Percentiles rank a stretch among this genome's conserved stretches.
Conservation (phyloP, 1,140 invertebrate genomes). For the Venturia canescens region DNA sequence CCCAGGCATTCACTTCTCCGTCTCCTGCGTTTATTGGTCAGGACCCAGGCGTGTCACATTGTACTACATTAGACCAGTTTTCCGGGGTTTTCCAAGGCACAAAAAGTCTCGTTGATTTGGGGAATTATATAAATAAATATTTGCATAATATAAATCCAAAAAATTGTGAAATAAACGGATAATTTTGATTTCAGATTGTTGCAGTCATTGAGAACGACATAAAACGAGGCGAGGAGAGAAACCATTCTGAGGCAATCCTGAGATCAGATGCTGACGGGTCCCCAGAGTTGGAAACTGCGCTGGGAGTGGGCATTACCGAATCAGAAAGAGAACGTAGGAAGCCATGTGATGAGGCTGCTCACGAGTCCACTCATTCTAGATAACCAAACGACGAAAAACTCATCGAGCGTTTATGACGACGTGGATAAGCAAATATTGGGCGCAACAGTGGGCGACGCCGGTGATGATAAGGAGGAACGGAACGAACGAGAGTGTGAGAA, state of each 20-base stretch:
- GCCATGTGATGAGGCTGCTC: not conserved
- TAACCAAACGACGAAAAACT: not conserved
- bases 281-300: not conserved
- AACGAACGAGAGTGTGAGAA: constrained; percentile 46
- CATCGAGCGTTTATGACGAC: not conserved
- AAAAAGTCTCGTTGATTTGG: no score
- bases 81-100: no score
- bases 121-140: no score
- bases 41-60: no score
- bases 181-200: not conserved
- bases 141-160: no score
- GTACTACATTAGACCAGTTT: no score
- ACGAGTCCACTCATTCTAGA: not conserved
- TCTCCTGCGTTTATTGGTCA: no score
- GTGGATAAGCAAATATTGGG: constrained; percentile 34
- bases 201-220: not conserved
- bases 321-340: not conserved
- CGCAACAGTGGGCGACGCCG: no score
- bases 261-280: not conserved
- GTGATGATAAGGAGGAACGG: no score
- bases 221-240: not conserved
- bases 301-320: constrained; percentile 42
- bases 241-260: not conserved
- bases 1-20: no score
- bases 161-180: no score